Evolutionary conservation across 1,140 invertebrate species (phyloP).

Genomic region (Drosophila lowei): DNA sequence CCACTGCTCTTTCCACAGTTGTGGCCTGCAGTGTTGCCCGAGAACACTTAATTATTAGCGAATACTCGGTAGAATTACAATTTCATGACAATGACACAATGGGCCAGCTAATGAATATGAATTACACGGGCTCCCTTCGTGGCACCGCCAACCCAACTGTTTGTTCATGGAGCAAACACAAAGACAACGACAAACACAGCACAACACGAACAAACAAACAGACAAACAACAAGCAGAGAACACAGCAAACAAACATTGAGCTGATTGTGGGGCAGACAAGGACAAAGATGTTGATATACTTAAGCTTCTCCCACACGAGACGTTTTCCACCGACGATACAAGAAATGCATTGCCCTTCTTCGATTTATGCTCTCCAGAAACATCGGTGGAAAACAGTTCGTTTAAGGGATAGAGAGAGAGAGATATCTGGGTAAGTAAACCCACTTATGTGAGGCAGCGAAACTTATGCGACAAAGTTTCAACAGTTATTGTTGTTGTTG

Average conservation of each 20-base stretch:
- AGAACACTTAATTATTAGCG: slow-evolving; percentile 50
- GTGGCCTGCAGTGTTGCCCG: neutral
- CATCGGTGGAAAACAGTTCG: too few relatives aligned
- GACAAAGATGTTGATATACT: too few relatives aligned
- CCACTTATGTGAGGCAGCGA: slow-evolving; percentile 65
- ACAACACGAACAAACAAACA: slow-evolving; percentile 29
- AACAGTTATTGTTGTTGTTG: slow-evolving; percentile 7
- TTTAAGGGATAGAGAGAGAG: slow-evolving; percentile 7
- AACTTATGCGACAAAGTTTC: slow-evolving; percentile 74
- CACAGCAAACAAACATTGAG: slow-evolving; percentile 64
- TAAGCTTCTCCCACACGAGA: too few relatives aligned
- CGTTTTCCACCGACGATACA: too few relatives aligned
- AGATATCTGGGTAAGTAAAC: slow-evolving; percentile 24
- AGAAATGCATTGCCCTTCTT: too few relatives aligned
- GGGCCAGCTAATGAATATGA: slow-evolving; percentile 74
- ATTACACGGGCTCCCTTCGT: slow-evolving; percentile 50
- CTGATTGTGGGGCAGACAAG: slow-evolving; percentile 53
- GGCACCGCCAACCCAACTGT: slow-evolving; percentile 17
- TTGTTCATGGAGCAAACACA: slow-evolving; percentile 41
- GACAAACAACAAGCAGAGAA: slow-evolving; percentile 48
- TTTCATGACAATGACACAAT: slow-evolving; percentile 65
- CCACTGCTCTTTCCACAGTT: neutral
- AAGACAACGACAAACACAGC: slow-evolving; percentile 34
- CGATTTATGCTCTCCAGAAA: too few relatives aligned
- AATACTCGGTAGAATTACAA: slow-evolving; percentile 48